These are phyloP conservation scores for Sorex araneus DNA, from an alignment of 2,113 vertebrate species.

Conservation along the genomic window DNA sequence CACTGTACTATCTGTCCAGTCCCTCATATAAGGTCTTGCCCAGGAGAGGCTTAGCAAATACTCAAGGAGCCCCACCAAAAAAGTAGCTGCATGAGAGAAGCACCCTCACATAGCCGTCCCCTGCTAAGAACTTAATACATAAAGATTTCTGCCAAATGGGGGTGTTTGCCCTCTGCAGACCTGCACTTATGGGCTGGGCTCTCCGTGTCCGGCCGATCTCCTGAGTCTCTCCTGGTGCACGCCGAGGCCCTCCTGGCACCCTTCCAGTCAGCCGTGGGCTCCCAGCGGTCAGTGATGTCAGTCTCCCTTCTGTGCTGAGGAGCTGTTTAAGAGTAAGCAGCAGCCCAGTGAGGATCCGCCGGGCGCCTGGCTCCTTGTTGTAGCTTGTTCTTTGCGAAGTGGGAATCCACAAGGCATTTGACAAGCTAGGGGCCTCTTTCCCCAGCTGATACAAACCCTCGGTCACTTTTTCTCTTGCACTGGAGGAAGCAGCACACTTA, in stretches of 20 bases:
- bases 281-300: neutral
- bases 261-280: neutral
- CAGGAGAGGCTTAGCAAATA: neutral
- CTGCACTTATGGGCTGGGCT: neutral
- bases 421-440: neutral
- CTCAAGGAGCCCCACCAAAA: neutral
- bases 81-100: neutral
- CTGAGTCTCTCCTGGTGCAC: neutral
- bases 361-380: neutral
- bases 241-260: neutral
- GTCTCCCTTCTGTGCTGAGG: neutral
- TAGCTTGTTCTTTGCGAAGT: neutral
- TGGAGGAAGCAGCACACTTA: too few species aligned
- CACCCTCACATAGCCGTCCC: rapidly evolving
- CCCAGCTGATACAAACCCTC: neutral
- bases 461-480: too few species aligned
- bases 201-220: neutral
- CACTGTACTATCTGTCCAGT: too few species aligned
- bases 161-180: neutral
- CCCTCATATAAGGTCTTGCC: neutral
- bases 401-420: neutral
- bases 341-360: neutral
- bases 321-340: neutral
- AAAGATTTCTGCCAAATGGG: neutral
- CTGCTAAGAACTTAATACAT: neutral